A percentile compares a stretch with the other conserved stretches of the same genome.
Evolutionary conservation across 2,888 invertebrate genomes (phyloP).

Genomic region (Drosophila tripunctata): DNA sequence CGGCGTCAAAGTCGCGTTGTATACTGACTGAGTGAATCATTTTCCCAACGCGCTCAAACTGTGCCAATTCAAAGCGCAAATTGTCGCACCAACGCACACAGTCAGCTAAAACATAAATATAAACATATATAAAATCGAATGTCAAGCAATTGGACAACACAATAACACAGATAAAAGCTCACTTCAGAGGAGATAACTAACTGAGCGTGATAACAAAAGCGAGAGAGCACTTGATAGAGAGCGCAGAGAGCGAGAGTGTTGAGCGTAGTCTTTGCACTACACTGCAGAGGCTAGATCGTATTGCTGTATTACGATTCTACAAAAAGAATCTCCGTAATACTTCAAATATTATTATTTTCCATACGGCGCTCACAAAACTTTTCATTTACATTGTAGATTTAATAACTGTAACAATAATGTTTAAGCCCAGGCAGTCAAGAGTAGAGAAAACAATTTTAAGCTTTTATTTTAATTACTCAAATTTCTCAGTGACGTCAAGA

Average conservation of each 20-base stretch:
- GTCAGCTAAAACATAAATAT: slow-evolving; percentile 7
- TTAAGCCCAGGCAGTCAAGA: no score
- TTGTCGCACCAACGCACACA: slow-evolving; percentile 27
- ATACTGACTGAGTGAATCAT: slow-evolving; percentile 65
- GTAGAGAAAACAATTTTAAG: slow-evolving; percentile 44
- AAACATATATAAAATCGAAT: slow-evolving; percentile 38
- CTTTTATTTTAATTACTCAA: slow-evolving; percentile 33
- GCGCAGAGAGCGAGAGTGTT: neutral
- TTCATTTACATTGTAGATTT: slow-evolving; percentile 43
- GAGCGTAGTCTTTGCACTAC: neutral
- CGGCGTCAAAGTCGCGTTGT: slow-evolving; percentile 59
- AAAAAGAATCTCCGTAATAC: no score
- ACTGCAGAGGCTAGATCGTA: neutral
- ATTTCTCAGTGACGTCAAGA: slow-evolving; percentile 32
- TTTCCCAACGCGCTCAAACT: slow-evolving; percentile 46
- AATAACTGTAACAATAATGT: slow-evolving; percentile 46
- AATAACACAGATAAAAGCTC: slow-evolving; percentile 35
- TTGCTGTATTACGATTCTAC: neutral
- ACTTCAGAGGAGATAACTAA: slow-evolving; percentile 16
- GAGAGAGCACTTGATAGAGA: no score
- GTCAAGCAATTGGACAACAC: slow-evolving; percentile 38
- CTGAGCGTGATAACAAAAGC: slow-evolving; percentile 5
- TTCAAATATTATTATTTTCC: no score
- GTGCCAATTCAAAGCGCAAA: slow-evolving; percentile 66
- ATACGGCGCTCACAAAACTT: slow-evolving; percentile 27